Conservation (phyloP, 2,113 vertebrate species). For the Origma solitaria region DNA sequence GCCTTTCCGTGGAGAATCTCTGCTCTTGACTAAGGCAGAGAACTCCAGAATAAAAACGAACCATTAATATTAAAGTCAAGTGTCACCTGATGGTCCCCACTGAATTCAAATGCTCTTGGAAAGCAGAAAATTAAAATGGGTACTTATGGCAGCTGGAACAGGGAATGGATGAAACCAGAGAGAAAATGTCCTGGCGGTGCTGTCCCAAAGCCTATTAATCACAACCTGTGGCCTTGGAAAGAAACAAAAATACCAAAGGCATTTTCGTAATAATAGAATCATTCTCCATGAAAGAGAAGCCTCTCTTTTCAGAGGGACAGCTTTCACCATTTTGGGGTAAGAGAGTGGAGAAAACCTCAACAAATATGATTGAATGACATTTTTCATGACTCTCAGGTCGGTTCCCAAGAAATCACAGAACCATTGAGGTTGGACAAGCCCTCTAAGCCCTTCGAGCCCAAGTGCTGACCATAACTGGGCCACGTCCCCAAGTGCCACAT, state of each 20-base stretch:
- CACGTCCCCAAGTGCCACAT: neutral
- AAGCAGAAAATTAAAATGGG: neutral
- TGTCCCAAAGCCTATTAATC: neutral
- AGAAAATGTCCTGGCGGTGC: neutral
- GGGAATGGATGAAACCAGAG: neutral
- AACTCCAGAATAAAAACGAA: neutral
- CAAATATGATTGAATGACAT: neutral
- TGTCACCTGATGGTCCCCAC: neutral
- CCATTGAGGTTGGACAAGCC: neutral
- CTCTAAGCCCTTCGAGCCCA: neutral
- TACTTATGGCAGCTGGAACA: neutral
- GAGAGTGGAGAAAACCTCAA: neutral
- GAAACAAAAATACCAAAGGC: neutral
- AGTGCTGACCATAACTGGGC: neutral
- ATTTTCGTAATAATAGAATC: neutral
- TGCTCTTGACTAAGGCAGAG: neutral
- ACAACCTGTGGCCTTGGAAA: neutral
- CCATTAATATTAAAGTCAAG: slow-evolving; percentile 21
- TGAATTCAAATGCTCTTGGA: neutral
- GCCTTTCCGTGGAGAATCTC: neutral
- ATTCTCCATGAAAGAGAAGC: neutral
- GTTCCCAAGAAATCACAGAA: neutral
- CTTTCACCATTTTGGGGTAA: neutral
- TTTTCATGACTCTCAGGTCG: neutral
- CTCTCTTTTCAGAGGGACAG: neutral